Evolutionary conservation across 2,888 invertebrate genomes (phyloP), one percentile per base, ranked within the genome.

Genomic region (Merodon equestris): DNA sequence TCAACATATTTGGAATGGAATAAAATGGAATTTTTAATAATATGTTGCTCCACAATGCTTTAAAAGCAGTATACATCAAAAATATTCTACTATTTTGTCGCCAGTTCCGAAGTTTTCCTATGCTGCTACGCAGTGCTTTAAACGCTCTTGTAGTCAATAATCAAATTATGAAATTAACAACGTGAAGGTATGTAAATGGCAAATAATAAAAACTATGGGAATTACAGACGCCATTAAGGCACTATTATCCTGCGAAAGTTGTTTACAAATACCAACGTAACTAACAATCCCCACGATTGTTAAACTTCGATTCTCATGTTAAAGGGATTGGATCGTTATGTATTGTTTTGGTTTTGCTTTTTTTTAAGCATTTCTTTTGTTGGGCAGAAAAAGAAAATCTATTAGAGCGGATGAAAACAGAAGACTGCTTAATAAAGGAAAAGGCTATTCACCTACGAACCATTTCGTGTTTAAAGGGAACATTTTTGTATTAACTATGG

Each of bases 161-260:
- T 34, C 66, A 54, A 54, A 60, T 66, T 60, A 44, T 60, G 48
- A 42, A 44, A 64, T 66, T 44, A 66, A 73, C 36, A 44, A 66
- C 54, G 48, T 42, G 12, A 5, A 4, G 40, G 40, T 50, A 64
- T 40, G 60, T 60, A 61, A 27, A 38, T 51, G 61, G 56, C 38
- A 50, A 50, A 74, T 67, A 74, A 74, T 67, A 38, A 56, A 61
- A 50, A 42, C 74, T 40, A 61, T 38, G 66, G 60, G 66, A 67
- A 66, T 60, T 54, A 14, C 58, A 60, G 50, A 60, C 54, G 48
- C 74, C 67, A 74, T 58, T 66, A 73, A 36, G 14, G 47, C 18
- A 51, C 19, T 44, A 36, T 48, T 48, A 12, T 40, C 40, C 40
- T 47, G 47, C 18, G 18, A 42, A 48, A 60, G 38, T 19, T n/a